Base-by-base conservation (phyloP, 2,113 vertebrate genomes). In the Lophura nycthemera region DNA sequence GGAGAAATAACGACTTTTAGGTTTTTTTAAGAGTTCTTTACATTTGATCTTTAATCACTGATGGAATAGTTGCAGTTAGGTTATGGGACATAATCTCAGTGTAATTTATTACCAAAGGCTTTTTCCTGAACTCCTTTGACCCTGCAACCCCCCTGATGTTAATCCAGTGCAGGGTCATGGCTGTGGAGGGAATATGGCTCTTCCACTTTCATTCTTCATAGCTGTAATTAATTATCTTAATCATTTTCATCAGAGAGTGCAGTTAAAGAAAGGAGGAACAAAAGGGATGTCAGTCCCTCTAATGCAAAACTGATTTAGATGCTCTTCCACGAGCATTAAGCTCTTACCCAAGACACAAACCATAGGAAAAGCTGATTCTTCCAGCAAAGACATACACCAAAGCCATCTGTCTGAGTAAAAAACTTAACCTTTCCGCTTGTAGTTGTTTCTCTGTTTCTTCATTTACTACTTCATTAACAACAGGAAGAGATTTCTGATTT, bases 101-200 rank as follows among this genome's bases (percentile, higher is more conserved):
- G 66, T 84, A 90, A 95, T 95, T 97, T 93, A 95, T 95, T 81
- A 75, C 42, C 9, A 22, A 92, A 83, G 67, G 52, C 69, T 92
- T 96, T 89, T 71, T 78, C 71, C 76, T 78, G 65, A 83, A 81
- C 82, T 81, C 65, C 52, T 91, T 86, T 83, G 69, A 95, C 85
- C 87, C 71, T 83, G 60, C 25, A 92, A 61, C 67, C 91, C 79
- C 38, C 60, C 40, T 64, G 29, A 86, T 36, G 42, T 38, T 88
- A 95, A 66, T 54, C 43, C 34, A 57, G 60, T 21, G 24, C 64
- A 77, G 75, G 50, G 91, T 74, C 75, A 77, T 1, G 56, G 52
- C 52, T 78, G 69, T 91, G 32, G 57, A 83, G 47, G 57, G 67
- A 88, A 71, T 72, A 60, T 52, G n/a, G 47, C 22, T 30, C 79